Evolutionary conservation across 1,140 invertebrate species (phyloP), one percentile per base, ranked within the genome.

Genomic region (Bradysia coprophila): DNA sequence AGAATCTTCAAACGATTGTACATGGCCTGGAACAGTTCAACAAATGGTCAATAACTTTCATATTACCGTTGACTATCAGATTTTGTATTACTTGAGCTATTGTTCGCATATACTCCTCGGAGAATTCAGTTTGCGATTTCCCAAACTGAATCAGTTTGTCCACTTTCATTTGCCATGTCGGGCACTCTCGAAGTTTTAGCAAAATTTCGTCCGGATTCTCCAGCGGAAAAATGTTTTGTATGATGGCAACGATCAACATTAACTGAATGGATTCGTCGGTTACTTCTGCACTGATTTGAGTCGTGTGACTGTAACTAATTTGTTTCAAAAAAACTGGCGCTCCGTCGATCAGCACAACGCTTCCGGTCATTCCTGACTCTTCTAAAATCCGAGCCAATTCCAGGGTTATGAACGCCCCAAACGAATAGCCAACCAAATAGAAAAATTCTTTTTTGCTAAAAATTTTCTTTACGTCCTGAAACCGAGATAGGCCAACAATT

Each of bases 361-460:
- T 61, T 1, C 73, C 74, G 19, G 48, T 53, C 34, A 55, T 61
- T 46, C 74, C 74, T 50, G 67, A 55, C 20, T 52, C 59, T 60
- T 80, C 76, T 21, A 80, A 53, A 24, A 63, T 45, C 2, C 55
- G 47, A 2, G 67, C 68, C 4, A 76, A 42, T 50, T 75, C 66
- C 4, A 78, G 41, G 2, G 67, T 64, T 8, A 76, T 51, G 9
- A 71, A 49, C n/a, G 65, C 56, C 28, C 77, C 76, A 51, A 67
- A 78, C n/a, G 75, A 78, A 57, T 78, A 78, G 4, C 72, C 73
- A 19, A 78, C 59, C 1, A 80, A 48, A 42, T 65, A 69, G 55
- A 71, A 77, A 2, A 66, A 49, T 45, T 61, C 50, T 10, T 56
- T 51, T 43, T 48, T 45, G 49, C 81, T 75, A 5, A 83, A 57